Percentiles rank a stretch among this genome's conserved stretches.
Evolutionary conservation across 2,113 vertebrate genomes (phyloP).

Genomic region (Zosterops japonicus): DNA sequence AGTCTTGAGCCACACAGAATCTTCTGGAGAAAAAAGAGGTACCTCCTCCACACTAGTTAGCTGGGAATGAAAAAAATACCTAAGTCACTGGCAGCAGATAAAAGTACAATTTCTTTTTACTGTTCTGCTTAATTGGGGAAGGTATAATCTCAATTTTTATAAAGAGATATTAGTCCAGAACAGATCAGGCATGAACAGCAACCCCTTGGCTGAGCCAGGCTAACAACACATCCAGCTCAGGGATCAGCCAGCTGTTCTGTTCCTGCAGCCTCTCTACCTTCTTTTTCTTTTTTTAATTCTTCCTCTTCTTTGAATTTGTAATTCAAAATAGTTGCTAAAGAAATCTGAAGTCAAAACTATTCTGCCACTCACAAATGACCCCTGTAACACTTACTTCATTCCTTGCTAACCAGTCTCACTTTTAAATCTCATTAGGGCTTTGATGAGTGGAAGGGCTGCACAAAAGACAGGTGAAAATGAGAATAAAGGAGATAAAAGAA

Average conservation of each 20-base stretch:
- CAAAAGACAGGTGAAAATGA: neutral
- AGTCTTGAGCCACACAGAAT: neutral
- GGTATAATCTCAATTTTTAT: neutral
- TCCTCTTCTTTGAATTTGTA: neutral
- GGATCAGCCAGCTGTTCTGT: neutral
- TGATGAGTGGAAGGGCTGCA: neutral
- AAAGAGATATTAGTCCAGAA: neutral
- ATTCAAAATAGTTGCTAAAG: neutral
- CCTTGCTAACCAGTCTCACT: slow-evolving; percentile 10
- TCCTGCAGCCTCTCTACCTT: neutral
- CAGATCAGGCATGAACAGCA: neutral
- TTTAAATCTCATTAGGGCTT: slow-evolving; percentile 19
- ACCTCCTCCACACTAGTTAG: neutral
- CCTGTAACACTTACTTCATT: neutral
- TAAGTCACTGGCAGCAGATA: neutral
- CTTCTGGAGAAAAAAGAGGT: neutral
- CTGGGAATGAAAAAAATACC: neutral
- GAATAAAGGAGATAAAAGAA: neutral
- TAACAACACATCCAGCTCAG: neutral
- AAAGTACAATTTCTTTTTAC: neutral
- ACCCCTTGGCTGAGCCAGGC: neutral
- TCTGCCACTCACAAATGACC: neutral
- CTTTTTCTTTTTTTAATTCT: neutral
- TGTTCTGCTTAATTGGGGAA: neutral
- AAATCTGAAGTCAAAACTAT: neutral